Conservation (phyloP, 2,797 vertebrate species). For the Halcyon chelicuti region DNA sequence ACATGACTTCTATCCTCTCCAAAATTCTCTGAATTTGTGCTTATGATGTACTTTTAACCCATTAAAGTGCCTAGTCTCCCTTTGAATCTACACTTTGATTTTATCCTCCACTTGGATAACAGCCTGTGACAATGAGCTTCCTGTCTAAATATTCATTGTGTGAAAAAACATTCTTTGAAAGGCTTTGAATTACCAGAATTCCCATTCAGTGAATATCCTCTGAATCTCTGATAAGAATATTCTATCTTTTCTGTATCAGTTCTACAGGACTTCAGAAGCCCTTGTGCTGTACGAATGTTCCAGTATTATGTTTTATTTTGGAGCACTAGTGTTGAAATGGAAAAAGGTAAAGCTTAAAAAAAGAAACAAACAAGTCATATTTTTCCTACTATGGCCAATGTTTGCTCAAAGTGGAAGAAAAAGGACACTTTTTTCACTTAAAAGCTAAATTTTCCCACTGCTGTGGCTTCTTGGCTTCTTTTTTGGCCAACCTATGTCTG, state of each 20-base stretch:
- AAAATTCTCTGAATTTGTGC: background rate
- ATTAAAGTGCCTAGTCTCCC: background rate
- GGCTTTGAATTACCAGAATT: background rate
- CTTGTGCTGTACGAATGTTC: background rate
- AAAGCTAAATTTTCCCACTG: background rate
- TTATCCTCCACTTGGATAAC: background rate
- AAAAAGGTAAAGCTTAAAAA: background rate
- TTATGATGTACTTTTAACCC: background rate
- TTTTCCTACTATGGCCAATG: background rate
- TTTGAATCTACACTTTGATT: background rate
- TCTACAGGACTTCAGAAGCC: background rate
- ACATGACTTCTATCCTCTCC: background rate
- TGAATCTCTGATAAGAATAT: background rate
- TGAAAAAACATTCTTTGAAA: background rate
- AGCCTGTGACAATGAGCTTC: background rate
- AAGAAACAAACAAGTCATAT: background rate
- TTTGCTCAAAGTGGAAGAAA: background rate
- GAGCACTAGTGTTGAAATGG: background rate
- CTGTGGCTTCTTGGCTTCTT: background rate
- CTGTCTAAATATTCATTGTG: background rate
- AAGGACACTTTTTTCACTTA: background rate
- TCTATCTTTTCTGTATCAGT: background rate
- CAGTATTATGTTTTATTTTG: background rate
- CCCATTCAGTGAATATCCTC: background rate
- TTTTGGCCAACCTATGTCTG: background rate